Base-by-base conservation (phyloP, 1,140 invertebrate species). In the Belonocnema kinseyi region DNA sequence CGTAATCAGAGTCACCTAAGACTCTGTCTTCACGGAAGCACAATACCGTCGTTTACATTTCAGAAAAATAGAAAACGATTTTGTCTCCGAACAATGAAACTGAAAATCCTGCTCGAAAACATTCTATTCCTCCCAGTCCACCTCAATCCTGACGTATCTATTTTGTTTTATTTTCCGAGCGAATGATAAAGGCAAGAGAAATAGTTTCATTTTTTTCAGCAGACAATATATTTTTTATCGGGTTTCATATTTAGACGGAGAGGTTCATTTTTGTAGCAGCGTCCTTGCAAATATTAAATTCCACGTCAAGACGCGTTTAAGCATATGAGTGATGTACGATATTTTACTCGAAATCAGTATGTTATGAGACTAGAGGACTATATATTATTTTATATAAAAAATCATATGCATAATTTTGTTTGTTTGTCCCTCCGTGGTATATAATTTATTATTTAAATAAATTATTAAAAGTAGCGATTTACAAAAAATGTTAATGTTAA, bases 1-100 rank as follows among this genome's bases (percentile, higher is more conserved):
- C 84, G 88, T 88, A 90, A 90, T 90, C 89, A 90, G 89, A 90
- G 86, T 82, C 16, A 66, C 33, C 61, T 56, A 12, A 33, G 82
- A 83, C 85, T 84, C 84, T 85, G 80, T 86, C 86, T 80, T 77
- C 75, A 51, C 54, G 77, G 76, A 33, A 75, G 77, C 77, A 89
- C 88, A 89, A 88, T 90, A 84, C 85, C 81, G 79, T 88, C 85
- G 83, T 88, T 89, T 86, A 83, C 78, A 77, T 46, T 46, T 11
- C 10, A 46, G 40, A 46, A 46, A 82, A 82, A 81, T 82, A 78
- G 77, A 82, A 85, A 86, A 85, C 77, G 73, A 74, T 82, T 50
- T 76, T 79, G 72, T 40, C 82, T 75, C 74, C 77, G 71, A 74
- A 85, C 80, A 86, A 85, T 84, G 80, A 80, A 80, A 81, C 82